Evolutionary conservation across 2,888 invertebrate species (phyloP).

Genomic region (Drosophila formosana): DNA sequence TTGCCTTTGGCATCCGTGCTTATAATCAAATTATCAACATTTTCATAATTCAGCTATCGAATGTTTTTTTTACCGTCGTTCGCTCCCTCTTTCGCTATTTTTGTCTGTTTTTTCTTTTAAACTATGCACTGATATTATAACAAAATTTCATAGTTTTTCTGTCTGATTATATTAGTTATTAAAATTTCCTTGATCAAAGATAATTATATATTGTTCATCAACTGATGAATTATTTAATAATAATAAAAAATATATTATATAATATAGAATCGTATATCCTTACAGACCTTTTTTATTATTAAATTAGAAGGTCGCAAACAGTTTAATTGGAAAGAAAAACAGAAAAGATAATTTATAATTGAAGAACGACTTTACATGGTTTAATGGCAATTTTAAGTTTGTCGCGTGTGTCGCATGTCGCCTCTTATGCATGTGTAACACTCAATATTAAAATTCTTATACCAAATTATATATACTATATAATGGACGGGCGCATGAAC

Average conservation of each 20-base stretch:
- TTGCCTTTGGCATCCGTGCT: background rate
- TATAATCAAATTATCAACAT: background rate
- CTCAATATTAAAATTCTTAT: background rate
- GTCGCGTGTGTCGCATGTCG: conserved; percentile 37
- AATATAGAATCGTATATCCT: no score
- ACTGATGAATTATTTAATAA: no score
- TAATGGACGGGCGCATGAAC: conserved; percentile 26
- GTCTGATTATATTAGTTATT: no score
- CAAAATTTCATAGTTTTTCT: background rate
- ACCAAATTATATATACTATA: background rate
- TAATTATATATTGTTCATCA: no score
- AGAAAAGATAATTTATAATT: no score
- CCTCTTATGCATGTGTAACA: conserved; percentile 58
- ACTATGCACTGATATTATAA: background rate
- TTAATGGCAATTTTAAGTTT: background rate
- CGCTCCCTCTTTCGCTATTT: background rate
- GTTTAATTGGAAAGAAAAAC: no score
- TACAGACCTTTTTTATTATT: no score
- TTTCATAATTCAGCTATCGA: background rate
- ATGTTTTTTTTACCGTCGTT: background rate
- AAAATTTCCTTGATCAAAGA: no score
- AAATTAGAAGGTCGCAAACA: no score
- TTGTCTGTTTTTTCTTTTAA: background rate
- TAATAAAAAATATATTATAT: no score
- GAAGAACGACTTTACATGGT: no score